Evolutionary conservation across 2,113 vertebrate genomes (phyloP).

Genomic region (Oryzias melastigma): DNA sequence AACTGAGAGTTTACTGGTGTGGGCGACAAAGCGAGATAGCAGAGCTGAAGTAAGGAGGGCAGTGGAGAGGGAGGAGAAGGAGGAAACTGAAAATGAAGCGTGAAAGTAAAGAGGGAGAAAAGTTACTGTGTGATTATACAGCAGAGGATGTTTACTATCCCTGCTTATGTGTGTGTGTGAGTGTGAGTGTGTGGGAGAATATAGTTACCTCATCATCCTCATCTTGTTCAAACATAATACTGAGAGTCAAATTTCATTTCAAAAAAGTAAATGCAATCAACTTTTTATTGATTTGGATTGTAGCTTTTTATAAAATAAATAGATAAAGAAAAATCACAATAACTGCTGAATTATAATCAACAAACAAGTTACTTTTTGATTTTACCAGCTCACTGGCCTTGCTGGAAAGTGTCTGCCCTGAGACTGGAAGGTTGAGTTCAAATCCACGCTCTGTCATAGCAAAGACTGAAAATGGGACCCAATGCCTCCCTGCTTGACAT

Average conservation of each 20-base stretch:
- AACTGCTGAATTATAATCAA: not conserved
- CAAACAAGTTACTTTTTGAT: not conserved
- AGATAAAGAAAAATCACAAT: too few species aligned
- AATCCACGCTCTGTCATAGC: too few species aligned
- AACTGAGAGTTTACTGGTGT: constrained; percentile 42
- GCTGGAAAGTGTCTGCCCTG: too few species aligned
- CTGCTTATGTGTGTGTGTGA: constrained; percentile 19
- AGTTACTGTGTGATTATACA: constrained; percentile 43
- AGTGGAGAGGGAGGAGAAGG: constrained; percentile 6
- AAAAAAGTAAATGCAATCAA: too few species aligned
- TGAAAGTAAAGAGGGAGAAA: constrained; percentile 45
- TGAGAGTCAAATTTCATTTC: too few species aligned
- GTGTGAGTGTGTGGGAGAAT: constrained; percentile 11
- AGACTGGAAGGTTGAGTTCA: too few species aligned
- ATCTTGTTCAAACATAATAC: too few species aligned
- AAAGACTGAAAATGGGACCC: too few species aligned
- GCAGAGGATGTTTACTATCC: constrained; percentile 42
- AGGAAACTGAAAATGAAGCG: constrained; percentile 35
- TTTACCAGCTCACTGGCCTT: too few species aligned
- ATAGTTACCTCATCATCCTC: not conserved
- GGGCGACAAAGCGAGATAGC: constrained; percentile 7
- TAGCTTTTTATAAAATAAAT: too few species aligned
- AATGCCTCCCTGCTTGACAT: too few species aligned
- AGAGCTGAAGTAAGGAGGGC: not conserved
- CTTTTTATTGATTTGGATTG: too few species aligned